Evolutionary conservation across 1,140 invertebrate genomes (phyloP), one percentile per base, ranked within the genome.

Genomic region (Platorchestia sp.): DNA sequence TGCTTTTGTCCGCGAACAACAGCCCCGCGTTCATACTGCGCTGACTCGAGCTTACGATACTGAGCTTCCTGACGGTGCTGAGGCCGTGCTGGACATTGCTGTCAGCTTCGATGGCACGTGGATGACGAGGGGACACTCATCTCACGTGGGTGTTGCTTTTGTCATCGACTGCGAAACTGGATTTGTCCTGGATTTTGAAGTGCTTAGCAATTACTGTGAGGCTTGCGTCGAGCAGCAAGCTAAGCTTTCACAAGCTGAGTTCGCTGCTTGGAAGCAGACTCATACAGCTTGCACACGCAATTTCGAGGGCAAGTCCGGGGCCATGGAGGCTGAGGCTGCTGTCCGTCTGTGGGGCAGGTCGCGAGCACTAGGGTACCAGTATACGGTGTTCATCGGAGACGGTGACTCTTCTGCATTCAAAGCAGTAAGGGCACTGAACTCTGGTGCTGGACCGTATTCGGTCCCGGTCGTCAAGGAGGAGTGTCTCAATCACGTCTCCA

Each of bases 401-500:
- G 45, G 90, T n/a, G 90, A 93, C n/a, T 93, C 90, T 14, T 14
- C 90, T 43, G 90, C 90, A 42, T 93, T 16, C 45, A 45, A 93
- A 27, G 90, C 90, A 27, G 90, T 93, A 14, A 43, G 14, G 27
- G 45, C 14, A 93, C 14, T 93, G 90, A n/a, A n/a, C n/a, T n/a
- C n/a, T n/a, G n/a, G n/a, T n/a, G n/a, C n/a, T n/a, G n/a, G n/a
- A n/a, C n/a, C 42, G 45, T 93, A 93, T 43, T 14, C 14, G 14
- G 45, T 42, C 14, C 42, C 90, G 14, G 90, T 93, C 27, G 14
- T 16, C 14, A 93, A 93, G 90, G 90, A 93, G 14, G 14, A 93
- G n/a, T 93, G 90, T n/a, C 14, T 93, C 14, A 93, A 93, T n/a
- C 90, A 93, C n/a, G 90, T 93, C 42, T 93, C 90, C 14, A 93